Evolutionary conservation across 2,888 invertebrate genomes (phyloP).

Genomic region (Athrips mouffetella): DNA sequence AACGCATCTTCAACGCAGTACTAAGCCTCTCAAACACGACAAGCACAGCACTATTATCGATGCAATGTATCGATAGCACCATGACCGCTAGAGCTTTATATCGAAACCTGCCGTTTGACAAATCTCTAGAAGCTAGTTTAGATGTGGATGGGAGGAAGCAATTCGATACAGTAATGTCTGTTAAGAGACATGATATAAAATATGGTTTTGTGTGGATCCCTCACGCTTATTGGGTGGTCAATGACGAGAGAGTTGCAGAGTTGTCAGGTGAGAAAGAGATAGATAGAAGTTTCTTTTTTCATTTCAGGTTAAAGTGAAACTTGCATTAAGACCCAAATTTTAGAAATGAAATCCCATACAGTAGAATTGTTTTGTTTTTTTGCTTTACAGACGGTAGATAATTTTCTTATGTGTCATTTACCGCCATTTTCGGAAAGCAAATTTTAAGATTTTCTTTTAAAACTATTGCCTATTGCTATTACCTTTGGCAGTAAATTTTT

Average conservation of each 20-base stretch:
- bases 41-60: conserved; percentile 72
- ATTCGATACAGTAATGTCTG: conserved; percentile 81
- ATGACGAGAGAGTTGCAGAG: conserved; percentile 84
- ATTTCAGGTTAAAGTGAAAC: too few species aligned
- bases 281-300: too few species aligned
- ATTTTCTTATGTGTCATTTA: too few species aligned
- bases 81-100: conserved; percentile 85
- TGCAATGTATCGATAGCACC: conserved; percentile 82
- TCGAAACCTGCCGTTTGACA: conserved; percentile 82
- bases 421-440: too few species aligned
- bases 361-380: too few species aligned
- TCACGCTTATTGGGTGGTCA: conserved; percentile 83
- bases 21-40: conserved; percentile 59
- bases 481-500: too few species aligned
- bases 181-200: conserved; percentile 76
- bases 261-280: conserved; percentile 78
- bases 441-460: too few species aligned
- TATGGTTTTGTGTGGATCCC: conserved; percentile 85
- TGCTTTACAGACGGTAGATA: too few species aligned
- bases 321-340: too few species aligned
- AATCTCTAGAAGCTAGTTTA: conserved; percentile 82
- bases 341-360: too few species aligned
- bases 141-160: conserved; percentile 86
- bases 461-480: too few species aligned
- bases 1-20: conserved; percentile 67